Evolutionary conservation across 2,797 vertebrate genomes (phyloP), one percentile per base, ranked within the genome.

Genomic region (Avahi laniger): DNA sequence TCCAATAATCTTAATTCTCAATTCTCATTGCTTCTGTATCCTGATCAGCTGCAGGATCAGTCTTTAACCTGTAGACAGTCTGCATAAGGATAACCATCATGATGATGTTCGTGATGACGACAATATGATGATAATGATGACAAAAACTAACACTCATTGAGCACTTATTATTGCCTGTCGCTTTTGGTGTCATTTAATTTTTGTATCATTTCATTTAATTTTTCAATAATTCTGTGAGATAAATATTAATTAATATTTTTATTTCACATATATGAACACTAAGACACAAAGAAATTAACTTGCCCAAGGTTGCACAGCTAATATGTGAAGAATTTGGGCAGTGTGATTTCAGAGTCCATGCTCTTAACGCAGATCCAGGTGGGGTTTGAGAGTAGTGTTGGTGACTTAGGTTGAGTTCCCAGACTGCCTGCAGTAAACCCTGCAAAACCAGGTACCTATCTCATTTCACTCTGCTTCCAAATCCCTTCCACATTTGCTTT

Each of bases 191-290:
- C 70, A 80, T 69, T 86, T 67, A 52, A 79, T 63, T 67, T 57
- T 91, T 48, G 43, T 59, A 57, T 86, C 91, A 75, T 90, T 91
- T 94, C 20, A 63, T 52, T 89, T 88, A 79, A 82, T 79, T 91
- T 75, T 84, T 80, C 28, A 78, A 76, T 33, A 89, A 59, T 12
- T 91, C 52, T 76, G 2, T 35, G 35, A 80, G 43, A 11, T 48
- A 91, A 70, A 92, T 48, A 38, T 24, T 63, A 13, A 22, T 83
- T 81, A 35, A 33, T 82, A 93, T 65, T 83, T 65, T 17, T 91
- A 13, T 83, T 90, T 73, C 84, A 75, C 33, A 65, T 48, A n/a
- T 59, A 83, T 48, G 59, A 65, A 63, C 76, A 87, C 26, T 26
- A 95, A 91, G 7, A 24, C 10, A 90, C 14, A 54, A 69, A 63